These are phyloP conservation scores for Calyptommatus sinebrachiatus DNA, from an alignment of 2,113 vertebrate species.

Conservation along the genomic window DNA sequence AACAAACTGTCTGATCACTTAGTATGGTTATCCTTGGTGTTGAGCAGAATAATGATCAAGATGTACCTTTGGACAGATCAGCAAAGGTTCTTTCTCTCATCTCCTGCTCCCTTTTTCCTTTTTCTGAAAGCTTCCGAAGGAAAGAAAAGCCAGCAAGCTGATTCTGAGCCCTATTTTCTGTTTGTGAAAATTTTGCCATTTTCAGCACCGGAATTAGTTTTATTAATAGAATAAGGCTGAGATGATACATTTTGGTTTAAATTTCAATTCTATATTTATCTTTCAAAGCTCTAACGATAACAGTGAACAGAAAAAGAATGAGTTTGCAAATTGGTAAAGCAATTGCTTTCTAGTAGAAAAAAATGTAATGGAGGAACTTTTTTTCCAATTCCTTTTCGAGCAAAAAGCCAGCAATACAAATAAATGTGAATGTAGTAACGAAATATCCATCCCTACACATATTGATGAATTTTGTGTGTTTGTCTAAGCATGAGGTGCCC, in stretches of 20 bases:
- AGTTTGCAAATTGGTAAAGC: neutral
- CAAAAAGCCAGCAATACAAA: neutral
- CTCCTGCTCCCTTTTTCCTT: too few species aligned
- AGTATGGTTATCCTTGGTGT: too few species aligned
- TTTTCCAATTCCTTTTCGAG: too few species aligned
- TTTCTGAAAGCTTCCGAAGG: neutral
- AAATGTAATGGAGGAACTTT: neutral
- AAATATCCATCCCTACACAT: neutral
- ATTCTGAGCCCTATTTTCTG: neutral
- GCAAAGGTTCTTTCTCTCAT: too few species aligned
- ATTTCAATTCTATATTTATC: neutral
- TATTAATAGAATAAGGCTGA: neutral
- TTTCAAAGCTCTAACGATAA: neutral
- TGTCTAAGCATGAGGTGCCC: neutral
- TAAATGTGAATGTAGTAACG: too few species aligned
- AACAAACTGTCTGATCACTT: too few species aligned
- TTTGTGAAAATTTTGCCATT: neutral
- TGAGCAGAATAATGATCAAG: too few species aligned
- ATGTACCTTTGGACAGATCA: too few species aligned
- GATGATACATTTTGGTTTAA: neutral
- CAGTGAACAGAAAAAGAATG: neutral
- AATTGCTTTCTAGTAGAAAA: neutral
- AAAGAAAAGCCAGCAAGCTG: neutral
- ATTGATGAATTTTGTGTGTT: neutral
- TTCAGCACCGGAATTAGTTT: neutral